phyloP scores from a whole-genome alignment of 2,797 vertebrate genomes.

The Anableps anableps region DNA sequence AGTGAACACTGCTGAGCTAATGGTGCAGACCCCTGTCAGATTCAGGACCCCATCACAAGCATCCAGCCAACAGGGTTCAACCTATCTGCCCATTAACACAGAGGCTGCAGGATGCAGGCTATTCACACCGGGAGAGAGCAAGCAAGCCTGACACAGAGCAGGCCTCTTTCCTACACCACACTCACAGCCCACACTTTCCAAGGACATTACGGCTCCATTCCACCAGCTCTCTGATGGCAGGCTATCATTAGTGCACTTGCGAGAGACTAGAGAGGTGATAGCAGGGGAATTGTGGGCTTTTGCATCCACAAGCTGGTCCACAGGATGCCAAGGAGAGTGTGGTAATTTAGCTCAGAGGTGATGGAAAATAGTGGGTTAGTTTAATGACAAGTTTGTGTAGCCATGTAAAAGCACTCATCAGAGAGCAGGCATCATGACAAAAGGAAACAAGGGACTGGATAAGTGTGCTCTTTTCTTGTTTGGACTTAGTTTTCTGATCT shows the following conservation, averaged over 20 bases:
- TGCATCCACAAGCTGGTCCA: slow-evolving; percentile 77
- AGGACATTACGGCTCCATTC: slow-evolving; percentile 78
- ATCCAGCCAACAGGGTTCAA: slow-evolving; percentile 66
- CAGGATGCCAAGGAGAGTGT: slow-evolving; percentile 72
- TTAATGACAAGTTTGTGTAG: slow-evolving; percentile 82
- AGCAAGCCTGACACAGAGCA: slow-evolving; percentile 50
- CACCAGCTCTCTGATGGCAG: slow-evolving; percentile 76
- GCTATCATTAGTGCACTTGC: slow-evolving; percentile 81
- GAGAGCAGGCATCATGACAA: slow-evolving; percentile 60
- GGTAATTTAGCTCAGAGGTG: slow-evolving; percentile 79
- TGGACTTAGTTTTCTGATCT: slow-evolving; percentile 22
- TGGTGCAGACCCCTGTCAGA: slow-evolving; percentile 68
- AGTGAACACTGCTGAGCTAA: slow-evolving; percentile 56
- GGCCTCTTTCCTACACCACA: slow-evolving; percentile 60
- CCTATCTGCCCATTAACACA: slow-evolving; percentile 71
- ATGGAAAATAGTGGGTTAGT: slow-evolving; percentile 78
- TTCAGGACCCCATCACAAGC: slow-evolving; percentile 63
- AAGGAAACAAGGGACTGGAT: slow-evolving; percentile 41
- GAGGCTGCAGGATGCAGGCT: slow-evolving; percentile 47
- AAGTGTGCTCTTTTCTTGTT: slow-evolving; percentile 14
- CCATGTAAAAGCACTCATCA: slow-evolving; percentile 79
- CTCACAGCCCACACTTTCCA: slow-evolving; percentile 75
- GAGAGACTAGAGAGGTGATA: slow-evolving; percentile 77
- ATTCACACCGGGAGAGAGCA: slow-evolving; percentile 40
- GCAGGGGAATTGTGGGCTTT: slow-evolving; percentile 82